These are phyloP conservation scores for Perodicticus potto DNA, from an alignment of 2,797 vertebrate genomes.

Conservation along the genomic window DNA sequence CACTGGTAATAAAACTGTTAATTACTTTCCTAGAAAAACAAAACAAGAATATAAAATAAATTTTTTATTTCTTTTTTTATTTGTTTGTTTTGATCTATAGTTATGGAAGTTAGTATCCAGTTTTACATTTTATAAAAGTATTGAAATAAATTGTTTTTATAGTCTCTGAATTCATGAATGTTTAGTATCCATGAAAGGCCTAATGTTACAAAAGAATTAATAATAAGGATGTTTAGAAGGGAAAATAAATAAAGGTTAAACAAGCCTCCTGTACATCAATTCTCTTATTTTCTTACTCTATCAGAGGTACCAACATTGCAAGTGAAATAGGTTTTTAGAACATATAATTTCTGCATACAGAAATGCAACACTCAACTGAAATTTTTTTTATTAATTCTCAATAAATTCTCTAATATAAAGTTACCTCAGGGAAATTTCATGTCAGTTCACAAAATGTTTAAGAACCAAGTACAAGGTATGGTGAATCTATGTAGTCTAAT, in stretches of 20 bases:
- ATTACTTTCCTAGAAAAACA: not conserved
- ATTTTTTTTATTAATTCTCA: not conserved
- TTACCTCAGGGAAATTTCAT: constrained; percentile 34
- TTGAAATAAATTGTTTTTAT: constrained; percentile 1
- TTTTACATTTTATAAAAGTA: not conserved
- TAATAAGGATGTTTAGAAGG: not conserved
- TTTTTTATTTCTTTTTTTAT: not conserved
- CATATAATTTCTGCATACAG: not conserved
- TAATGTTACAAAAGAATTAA: constrained; percentile 2
- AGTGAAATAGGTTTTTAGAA: not conserved
- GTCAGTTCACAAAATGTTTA: constrained; percentile 57
- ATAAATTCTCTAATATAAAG: not conserved
- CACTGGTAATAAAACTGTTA: not conserved
- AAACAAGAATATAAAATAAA: constrained; percentile 10
- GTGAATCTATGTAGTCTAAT: not conserved
- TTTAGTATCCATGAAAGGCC: not conserved
- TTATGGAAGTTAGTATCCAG: not conserved
- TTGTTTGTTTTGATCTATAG: not conserved
- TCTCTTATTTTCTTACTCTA: not conserved
- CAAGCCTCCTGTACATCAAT: not conserved
- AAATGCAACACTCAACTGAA: not conserved
- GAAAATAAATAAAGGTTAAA: constrained; percentile 1
- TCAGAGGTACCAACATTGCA: not conserved
- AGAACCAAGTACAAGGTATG: not conserved
- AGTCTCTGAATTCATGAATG: not conserved